Evolutionary conservation across 2,888 invertebrate species (phyloP), one percentile per base, ranked within the genome.

Genomic region (Himalopsyche kuldschensis): DNA sequence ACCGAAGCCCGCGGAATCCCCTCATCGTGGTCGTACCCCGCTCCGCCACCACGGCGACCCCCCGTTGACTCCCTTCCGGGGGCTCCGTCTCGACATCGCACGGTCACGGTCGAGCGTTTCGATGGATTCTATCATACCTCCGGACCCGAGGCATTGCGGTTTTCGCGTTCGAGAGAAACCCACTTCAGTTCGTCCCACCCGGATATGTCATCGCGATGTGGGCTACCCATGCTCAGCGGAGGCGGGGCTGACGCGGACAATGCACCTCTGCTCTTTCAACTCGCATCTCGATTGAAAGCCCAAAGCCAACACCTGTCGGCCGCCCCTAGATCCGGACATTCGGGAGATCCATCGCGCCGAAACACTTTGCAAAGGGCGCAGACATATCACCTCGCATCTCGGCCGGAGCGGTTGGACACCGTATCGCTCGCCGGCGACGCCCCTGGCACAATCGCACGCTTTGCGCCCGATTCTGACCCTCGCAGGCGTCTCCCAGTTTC

Each of bases 121-220:
- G 91, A 91, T 87, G 91, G 91, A 87, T 89, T 91, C 4, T 91
- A 91, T 86, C 90, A 90, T 78, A 86, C 84, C 35, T 90, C 88
- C 86, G 90, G 89, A 87, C 83, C 84, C 89, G 20, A 91, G 82
- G 89, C 90, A 55, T 90, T 90, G 79, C 90, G 89, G 88, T 91
- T 90, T 15, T 89, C 91, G 30, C 88, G 91, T 11, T 87, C 91
- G 86, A 87, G 91, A 85, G 92, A 92, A 87, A 91, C 91, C 11
- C 92, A 92, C 86, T 92, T 92, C 85, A 92, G 92, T 86, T 91
- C 91, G 5, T 92, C 92, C 87, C 92, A 92, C 86, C 92, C 92
- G 32, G 92, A 92, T 86, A 91, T 92, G 79, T 89, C 91, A 3
- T 90, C 90, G 15, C 90, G 91, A 87, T 90, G 91, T 80, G 89